These are phyloP conservation scores for Aphis craccivora DNA, from an alignment of 1,140 invertebrate genomes.

Conservation along the genomic window DNA sequence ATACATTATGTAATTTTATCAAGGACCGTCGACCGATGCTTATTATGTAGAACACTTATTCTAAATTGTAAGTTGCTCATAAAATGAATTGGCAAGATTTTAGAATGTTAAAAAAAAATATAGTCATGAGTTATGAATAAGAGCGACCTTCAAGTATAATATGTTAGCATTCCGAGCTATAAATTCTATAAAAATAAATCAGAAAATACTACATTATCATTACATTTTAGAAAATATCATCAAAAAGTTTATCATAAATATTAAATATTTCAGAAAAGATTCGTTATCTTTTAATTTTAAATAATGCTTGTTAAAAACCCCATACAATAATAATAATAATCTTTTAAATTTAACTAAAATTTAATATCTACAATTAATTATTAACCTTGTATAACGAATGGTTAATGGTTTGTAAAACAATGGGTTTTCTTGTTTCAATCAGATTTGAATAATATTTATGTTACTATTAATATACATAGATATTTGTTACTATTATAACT, in stretches of 20 bases:
- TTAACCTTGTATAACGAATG: background rate
- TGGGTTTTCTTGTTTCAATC: background rate
- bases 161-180: background rate
- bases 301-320: background rate
- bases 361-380: background rate
- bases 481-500: too few species aligned
- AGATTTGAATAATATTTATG: background rate
- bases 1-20: background rate
- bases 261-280: background rate
- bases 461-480: background rate
- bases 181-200: background rate
- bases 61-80: background rate
- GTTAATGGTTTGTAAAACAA: background rate
- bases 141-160: background rate
- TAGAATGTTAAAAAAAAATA: background rate
- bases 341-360: background rate
- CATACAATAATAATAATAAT: background rate
- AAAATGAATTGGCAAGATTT: background rate
- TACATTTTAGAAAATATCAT: background rate
- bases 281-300: background rate
- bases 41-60: background rate
- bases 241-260: background rate
- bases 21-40: background rate
- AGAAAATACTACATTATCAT: background rate
- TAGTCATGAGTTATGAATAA: background rate